phyloP scores from a whole-genome alignment of 2,797 vertebrate species.

The Chiloscyllium punctatum region DNA sequence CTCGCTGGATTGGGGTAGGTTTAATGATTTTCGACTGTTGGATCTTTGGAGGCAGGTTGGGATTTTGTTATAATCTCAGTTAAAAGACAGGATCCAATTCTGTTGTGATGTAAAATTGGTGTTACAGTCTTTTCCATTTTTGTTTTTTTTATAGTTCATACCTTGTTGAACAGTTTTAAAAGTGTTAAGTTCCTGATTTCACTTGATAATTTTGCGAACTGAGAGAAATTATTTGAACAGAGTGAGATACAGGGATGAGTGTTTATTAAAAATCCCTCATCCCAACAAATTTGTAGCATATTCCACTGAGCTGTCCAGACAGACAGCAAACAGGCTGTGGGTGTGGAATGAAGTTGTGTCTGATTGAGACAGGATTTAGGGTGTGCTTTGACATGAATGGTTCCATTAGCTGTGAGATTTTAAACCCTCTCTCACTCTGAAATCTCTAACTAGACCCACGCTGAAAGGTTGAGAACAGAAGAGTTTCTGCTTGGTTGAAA shows the following conservation, averaged over 20 bases:
- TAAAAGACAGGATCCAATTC: background rate
- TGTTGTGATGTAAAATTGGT: background rate
- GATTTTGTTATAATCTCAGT: background rate
- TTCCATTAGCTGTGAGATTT: background rate
- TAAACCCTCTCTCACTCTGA: background rate
- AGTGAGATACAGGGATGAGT: background rate
- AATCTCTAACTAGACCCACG: background rate
- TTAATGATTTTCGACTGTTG: background rate
- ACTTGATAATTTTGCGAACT: background rate
- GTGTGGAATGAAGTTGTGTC: background rate
- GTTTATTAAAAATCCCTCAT: background rate
- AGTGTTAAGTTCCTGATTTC: background rate
- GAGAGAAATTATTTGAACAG: background rate
- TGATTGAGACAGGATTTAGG: background rate
- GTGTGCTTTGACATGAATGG: background rate
- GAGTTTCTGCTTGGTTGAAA: background rate
- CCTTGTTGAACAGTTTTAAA: background rate
- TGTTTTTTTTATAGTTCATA: background rate
- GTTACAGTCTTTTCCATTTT: background rate
- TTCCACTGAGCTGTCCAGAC: background rate
- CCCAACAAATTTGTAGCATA: background rate
- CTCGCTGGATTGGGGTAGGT: background rate
- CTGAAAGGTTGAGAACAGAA: background rate
- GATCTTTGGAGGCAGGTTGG: background rate
- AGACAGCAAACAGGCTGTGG: background rate